These are phyloP conservation scores for Neoitamus cyanurus DNA, from an alignment of 2,888 invertebrate genomes.

Conservation along the genomic window DNA sequence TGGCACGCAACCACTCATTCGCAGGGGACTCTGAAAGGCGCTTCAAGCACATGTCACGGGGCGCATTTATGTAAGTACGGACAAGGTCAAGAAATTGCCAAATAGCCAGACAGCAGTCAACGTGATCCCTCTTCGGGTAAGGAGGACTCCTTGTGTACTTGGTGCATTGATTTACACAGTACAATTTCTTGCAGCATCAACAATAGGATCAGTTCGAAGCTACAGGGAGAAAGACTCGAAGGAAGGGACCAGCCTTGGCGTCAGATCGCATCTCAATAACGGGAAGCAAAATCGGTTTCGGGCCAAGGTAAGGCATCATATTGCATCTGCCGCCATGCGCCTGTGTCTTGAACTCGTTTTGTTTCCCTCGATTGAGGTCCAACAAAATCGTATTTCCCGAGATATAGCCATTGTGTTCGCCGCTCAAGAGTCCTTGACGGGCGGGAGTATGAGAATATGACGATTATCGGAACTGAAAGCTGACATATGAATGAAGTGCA, in stretches of 20 bases:
- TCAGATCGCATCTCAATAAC: neutral
- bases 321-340: conserved; percentile 18
- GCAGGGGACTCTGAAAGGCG: neutral
- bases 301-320: neutral
- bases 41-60: neutral
- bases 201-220: neutral
- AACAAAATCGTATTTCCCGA: neutral
- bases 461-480: neutral
- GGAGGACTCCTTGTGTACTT: neutral
- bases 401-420: neutral
- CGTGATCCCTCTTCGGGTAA: neutral
- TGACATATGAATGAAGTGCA: neutral
- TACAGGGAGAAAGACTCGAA: neutral
- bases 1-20: neutral
- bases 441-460: neutral
- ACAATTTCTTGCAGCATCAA: neutral
- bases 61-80: neutral
- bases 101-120: neutral
- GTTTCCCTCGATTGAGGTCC: neutral
- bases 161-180: too few species aligned
- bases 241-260: neutral
- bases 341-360: neutral
- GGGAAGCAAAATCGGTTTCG: neutral
- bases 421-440: neutral
- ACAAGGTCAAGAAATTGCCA: neutral